Percentiles rank a stretch among this genome's conserved stretches.
These are phyloP conservation scores for Anthophora plumipes DNA, from an alignment of 2,888 invertebrate genomes.

Conservation along the genomic window DNA sequence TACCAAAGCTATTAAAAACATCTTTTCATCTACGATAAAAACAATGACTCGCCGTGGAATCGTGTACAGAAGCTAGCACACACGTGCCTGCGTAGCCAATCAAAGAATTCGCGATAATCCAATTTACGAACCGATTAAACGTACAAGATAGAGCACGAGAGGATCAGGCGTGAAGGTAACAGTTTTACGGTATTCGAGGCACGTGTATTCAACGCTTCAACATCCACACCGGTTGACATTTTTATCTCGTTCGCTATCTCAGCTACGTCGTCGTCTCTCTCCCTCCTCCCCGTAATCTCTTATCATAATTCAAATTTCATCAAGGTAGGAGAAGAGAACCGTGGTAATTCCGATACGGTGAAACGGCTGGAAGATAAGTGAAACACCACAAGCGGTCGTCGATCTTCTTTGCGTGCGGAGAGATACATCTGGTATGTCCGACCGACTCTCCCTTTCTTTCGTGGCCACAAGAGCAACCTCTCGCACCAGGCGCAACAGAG, in stretches of 20 bases:
- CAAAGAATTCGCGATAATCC: conserved; percentile 57
- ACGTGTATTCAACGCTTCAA: conserved; percentile 57
- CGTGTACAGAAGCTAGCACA: conserved; percentile 1
- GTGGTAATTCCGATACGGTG: conserved; percentile 15
- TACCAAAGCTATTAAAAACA: too few species aligned
- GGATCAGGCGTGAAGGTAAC: conserved; percentile 38
- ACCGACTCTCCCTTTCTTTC: conserved; percentile 27
- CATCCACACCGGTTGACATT: conserved; percentile 59
- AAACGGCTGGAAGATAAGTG: conserved; percentile 31
- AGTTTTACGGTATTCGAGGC: conserved; percentile 61
- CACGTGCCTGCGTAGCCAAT: conserved; percentile 26
- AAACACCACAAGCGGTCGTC: conserved; percentile 1
- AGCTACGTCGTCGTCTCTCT: conserved; percentile 31
- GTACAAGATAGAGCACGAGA: conserved; percentile 45
- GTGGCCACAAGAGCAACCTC: conserved; percentile 14
- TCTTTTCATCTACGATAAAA: background rate
- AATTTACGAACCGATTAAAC: conserved; percentile 65
- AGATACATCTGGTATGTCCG: background rate
- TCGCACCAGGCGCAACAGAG: conserved; percentile 20
- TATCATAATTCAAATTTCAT: conserved; percentile 69
- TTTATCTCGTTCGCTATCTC: conserved; percentile 59
- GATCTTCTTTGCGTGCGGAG: conserved; percentile 27
- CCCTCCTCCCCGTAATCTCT: conserved; percentile 57
- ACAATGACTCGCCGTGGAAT: conserved; percentile 62
- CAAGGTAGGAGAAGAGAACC: conserved; percentile 23